Evolutionary conservation across 2,888 invertebrate species (phyloP), one percentile per base, ranked within the genome.

Genomic region (Hydriomena furcata): DNA sequence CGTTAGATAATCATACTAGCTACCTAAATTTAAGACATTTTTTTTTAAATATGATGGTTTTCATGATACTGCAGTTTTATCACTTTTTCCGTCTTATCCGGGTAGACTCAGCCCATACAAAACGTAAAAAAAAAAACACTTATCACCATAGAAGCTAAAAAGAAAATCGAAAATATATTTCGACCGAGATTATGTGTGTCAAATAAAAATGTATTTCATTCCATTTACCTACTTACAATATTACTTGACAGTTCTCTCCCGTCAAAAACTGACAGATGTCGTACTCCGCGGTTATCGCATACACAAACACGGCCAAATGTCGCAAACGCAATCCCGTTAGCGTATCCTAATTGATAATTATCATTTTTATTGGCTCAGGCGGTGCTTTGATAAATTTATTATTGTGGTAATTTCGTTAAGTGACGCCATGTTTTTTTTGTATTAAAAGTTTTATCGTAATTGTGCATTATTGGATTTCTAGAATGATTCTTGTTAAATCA

Each of bases 291-390:
- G 43, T 58, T 60, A 86, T 86, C 86, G 79, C 67, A 77, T 77
- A 75, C 70, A 73, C 83, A 87, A 88, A 89, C 84, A 89, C 49
- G 60, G 28, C 83, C 89, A 89, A 88, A 88, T 88, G 88, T 85
- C 81, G 71, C 79, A 47, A 37, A 58, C 61, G 57, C 59, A 63
- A 67, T 66, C 66, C 68, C 62, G 70, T 75, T 73, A 68, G 37
- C 30, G 12, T 45, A 43, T 42, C 59, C 71, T 85, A 85, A 87
- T 87, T 84, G 84, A 78, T 81, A 82, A 87, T 88, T 86, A 87
- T 85, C 80, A 84, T 84, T 85, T 84, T 84, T 86, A 87, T 80
- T 69, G 80, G 85, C 73, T 82, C 72, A 79, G n/a, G 66, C 58
- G 61, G 56, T 45, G 62, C 58, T 58, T 55, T 57, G 58, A 57